phyloP scores from a whole-genome alignment of 2,797 vertebrate genomes.

The Margarornis squamiger region DNA sequence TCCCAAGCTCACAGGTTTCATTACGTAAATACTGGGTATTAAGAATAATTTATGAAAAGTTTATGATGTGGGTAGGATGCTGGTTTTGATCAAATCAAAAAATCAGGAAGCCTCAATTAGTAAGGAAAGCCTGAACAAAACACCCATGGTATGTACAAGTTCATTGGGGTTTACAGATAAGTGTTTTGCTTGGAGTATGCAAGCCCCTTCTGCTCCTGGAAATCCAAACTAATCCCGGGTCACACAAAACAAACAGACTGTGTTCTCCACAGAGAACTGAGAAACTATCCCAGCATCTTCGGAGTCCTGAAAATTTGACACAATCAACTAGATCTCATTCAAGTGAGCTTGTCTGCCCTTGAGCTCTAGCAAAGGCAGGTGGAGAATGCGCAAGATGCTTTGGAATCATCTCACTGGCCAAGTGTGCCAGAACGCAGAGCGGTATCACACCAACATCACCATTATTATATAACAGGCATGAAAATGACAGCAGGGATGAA shows the following conservation, averaged over 20 bases:
- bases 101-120: neutral
- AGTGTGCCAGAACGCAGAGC: neutral
- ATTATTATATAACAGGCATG: neutral
- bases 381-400: neutral
- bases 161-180: neutral
- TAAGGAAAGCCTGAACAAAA: neutral
- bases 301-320: neutral
- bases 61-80: neutral
- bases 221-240: neutral
- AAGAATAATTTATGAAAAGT: neutral
- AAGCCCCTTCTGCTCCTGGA: neutral
- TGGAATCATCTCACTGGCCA: neutral
- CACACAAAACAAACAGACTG: neutral
- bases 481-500: neutral
- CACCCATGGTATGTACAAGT: fast-evolving
- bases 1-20: neutral
- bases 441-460: neutral
- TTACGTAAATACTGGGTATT: neutral
- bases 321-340: neutral
- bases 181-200: neutral
- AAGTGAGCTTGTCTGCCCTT: neutral
- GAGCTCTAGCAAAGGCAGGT: neutral
- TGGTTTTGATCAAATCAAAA: neutral
- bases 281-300: neutral
- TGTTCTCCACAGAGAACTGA: neutral